Percentiles rank a stretch among this genome's conserved stretches.
phyloP scores from a whole-genome alignment of 2,113 vertebrate species.

The Sinocyclocheilus grahami region DNA sequence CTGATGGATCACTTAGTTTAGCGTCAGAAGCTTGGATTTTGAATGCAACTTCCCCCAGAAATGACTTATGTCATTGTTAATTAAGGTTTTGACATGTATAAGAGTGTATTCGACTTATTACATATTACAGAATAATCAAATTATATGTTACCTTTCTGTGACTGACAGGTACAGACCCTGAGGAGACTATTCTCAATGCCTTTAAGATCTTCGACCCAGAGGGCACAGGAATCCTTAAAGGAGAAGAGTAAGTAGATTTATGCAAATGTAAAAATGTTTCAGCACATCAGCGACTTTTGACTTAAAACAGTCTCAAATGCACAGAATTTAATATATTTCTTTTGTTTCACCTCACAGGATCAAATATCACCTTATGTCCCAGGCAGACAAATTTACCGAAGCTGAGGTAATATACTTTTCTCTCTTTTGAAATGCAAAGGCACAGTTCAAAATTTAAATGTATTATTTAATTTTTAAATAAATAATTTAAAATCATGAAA shows the following conservation, averaged over 20 bases:
- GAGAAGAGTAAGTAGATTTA: conserved; percentile 82
- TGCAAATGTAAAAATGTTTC: background rate
- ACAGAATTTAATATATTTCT: background rate
- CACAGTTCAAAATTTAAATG: no score
- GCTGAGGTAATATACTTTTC: conserved; percentile 79
- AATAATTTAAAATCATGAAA: no score
- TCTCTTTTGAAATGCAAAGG: no score
- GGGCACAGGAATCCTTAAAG: conserved; percentile 84
- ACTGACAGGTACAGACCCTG: conserved; percentile 84
- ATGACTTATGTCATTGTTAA: background rate
- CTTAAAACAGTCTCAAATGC: no score
- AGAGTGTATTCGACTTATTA: background rate
- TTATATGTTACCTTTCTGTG: conserved; percentile 43
- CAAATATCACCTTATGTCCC: conserved; percentile 89
- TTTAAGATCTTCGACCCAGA: conserved; percentile 91
- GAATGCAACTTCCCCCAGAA: background rate
- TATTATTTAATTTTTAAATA: no score
- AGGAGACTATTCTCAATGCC: conserved; percentile 89
- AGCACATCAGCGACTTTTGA: background rate
- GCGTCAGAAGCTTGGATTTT: background rate
- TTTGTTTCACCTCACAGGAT: conserved; percentile 73
- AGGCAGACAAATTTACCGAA: conserved; percentile 88
- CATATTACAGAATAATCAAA: background rate
- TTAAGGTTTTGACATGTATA: background rate
- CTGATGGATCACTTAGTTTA: background rate